phyloP scores from a whole-genome alignment of 2,888 invertebrate species.

The Habroteleia sp. region DNA sequence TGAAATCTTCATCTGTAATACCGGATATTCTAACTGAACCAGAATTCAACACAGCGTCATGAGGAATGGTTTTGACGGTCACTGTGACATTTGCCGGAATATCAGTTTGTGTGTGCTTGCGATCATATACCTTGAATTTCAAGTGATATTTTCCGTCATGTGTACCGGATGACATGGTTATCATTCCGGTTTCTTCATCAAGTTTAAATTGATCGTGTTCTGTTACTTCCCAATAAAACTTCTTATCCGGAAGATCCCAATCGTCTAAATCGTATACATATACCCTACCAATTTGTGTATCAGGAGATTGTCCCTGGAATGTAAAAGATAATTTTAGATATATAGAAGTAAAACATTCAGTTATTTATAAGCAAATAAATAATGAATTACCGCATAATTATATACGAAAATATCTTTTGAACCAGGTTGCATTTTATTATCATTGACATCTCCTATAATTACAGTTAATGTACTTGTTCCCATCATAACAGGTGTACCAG shows the following conservation, averaged over 20 bases:
- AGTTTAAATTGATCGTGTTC: slow-evolving; percentile 94
- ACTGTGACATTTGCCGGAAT: slow-evolving; percentile 98
- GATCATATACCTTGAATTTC: slow-evolving; percentile 93
- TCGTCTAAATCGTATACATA: slow-evolving; percentile 99
- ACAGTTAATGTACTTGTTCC: slow-evolving; percentile 97
- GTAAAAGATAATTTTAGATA: no score
- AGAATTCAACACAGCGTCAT: slow-evolving; percentile 97
- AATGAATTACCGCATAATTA: slow-evolving; percentile 91
- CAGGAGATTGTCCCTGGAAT: slow-evolving; percentile 89
- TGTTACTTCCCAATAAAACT: slow-evolving; percentile 95
- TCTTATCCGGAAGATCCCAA: slow-evolving; percentile 99
- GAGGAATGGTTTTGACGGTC: slow-evolving; percentile 95
- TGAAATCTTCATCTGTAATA: slow-evolving; percentile 97
- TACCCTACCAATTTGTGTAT: slow-evolving; percentile 95
- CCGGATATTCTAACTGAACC: slow-evolving; percentile 96
- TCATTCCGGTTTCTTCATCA: slow-evolving; percentile 96
- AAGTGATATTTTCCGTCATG: slow-evolving; percentile 92
- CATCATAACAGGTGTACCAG: slow-evolving; percentile 97
- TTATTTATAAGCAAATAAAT: no score
- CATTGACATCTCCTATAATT: slow-evolving; percentile 98
- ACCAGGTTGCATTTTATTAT: slow-evolving; percentile 99
- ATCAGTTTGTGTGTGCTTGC: slow-evolving; percentile 96
- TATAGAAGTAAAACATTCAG: no score
- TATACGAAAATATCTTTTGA: slow-evolving; percentile 98
- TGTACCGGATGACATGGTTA: slow-evolving; percentile 96